Evolutionary conservation across 2,113 vertebrate genomes (phyloP), one percentile per base, ranked within the genome.

Genomic region (Cephalophus harveyi): DNA sequence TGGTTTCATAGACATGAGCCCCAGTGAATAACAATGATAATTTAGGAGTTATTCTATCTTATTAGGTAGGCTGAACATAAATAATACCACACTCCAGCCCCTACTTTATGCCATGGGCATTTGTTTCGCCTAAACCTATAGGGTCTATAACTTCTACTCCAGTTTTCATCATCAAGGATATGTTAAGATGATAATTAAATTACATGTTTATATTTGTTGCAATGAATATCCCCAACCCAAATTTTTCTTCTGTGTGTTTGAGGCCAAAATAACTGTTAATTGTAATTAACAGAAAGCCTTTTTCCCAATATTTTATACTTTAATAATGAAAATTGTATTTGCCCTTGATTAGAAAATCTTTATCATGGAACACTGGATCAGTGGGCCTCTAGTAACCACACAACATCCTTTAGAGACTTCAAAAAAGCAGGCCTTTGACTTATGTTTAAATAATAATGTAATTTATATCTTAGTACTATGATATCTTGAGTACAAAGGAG

Each of bases 401-500:
- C 28, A 76, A 40, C 11, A 60, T 85, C 7, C 55, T 64, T 89
- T 36, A 62, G 12, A 76, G 17, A 67, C 1, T 12, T 82, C 6
- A 76, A 0, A 48, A 14, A 67, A 67, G 9, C 16, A 71, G 4
- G 1, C 11, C 84, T 94, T 92, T 84, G 4, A n/a, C 74, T 91
- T 92, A 16, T 57, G 46, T 57, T 64, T 94, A 46, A 97, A 91
- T 57, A 71, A 89, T 40, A 50, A 40, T 28, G 10, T 2, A 87
- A 76, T 87, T 87, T 50, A 71, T 96, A 81, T 28, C 3, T 3
- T 52, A 19, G 3, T 30, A 17, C 57, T 83, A 19, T 87, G 30
- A 54, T 85, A 94, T 43, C 7, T 92, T 91, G 25, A 87, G 28
- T 96, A 30, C 14, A 87, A 84, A 43, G 5, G 55, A 85, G 21